Evolutionary conservation across 2,888 invertebrate species (phyloP).

Genomic region (Isoperla grammatica): DNA sequence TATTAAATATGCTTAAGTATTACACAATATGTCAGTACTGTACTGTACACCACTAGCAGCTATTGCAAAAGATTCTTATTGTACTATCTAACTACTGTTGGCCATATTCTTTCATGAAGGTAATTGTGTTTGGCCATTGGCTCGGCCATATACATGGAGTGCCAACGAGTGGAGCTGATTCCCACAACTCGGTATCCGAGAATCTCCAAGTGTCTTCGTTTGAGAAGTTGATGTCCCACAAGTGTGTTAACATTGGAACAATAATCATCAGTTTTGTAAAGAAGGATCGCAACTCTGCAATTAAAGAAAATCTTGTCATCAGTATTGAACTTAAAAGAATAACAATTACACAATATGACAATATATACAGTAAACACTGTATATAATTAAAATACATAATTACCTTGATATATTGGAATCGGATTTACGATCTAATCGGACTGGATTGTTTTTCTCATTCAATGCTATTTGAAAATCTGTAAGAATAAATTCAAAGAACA

Average conservation of each 20-base stretch:
- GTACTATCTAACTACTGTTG: background rate
- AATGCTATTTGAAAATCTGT: slow-evolving; percentile 31
- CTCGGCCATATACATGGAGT: slow-evolving; percentile 49
- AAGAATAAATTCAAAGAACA: slow-evolving; percentile 7
- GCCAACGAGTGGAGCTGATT: slow-evolving; percentile 51
- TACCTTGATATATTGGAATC: slow-evolving; percentile 23
- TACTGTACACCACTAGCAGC: too few relatives aligned
- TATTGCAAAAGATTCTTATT: too few relatives aligned
- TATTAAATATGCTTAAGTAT: too few relatives aligned
- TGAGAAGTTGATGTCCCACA: slow-evolving; percentile 49
- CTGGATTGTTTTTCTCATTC: slow-evolving; percentile 25
- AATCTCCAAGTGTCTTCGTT: slow-evolving; percentile 56
- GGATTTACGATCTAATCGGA: slow-evolving; percentile 10
- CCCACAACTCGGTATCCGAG: slow-evolving; percentile 55
- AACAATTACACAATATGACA: background rate
- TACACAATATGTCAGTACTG: too few relatives aligned
- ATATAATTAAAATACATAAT: background rate
- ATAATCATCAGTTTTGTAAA: slow-evolving; percentile 45
- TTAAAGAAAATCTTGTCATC: slow-evolving; percentile 17
- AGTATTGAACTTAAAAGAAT: background rate
- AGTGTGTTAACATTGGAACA: slow-evolving; percentile 46
- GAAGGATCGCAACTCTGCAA: slow-evolving; percentile 46
- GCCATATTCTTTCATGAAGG: slow-evolving; percentile 28
- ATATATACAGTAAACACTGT: too few relatives aligned
- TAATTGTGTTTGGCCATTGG: slow-evolving; percentile 47